Base-by-base conservation (phyloP, 2,888 invertebrate genomes). In the Ischnus inquisitorius region DNA sequence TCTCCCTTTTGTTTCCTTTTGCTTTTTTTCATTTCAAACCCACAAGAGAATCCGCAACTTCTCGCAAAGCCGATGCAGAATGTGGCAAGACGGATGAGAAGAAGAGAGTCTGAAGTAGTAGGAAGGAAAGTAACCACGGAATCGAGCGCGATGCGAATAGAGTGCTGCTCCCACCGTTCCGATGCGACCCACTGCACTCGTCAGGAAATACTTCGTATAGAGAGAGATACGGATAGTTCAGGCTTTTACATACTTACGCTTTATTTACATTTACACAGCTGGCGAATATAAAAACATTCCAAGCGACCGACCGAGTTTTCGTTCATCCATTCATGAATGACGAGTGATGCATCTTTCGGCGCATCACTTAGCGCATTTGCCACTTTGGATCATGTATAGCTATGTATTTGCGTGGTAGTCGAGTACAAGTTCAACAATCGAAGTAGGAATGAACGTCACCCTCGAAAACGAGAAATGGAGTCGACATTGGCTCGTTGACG, bases 201-300 rank as follows among this genome's bases (percentile, higher is more conserved):
- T 62, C 34, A 19, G 54, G 46, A 57, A 76, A 75, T 51, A 60
- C 65, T n/a, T 14, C 48, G 48, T 28, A 54, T n/a, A 14, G 54
- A 68, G 60, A 41, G 39, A 34, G 34, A 34, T 8, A 34, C 25
- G 16, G 51, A 34, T 48, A 48, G 68, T 57, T 72, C 34, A 76
- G 69, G 67, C 72, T 82, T 87, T 82, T 84, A 83, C 88, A 86
- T 87, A 85, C 87, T 87, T 86, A 86, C 62, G 64, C 57, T 88
- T 86, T 86, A 87, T 88, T 88, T 88, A 85, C 87, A 87, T 89
- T 88, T 88, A 87, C 84, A 86, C 85, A 87, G 82, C 76, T 75
- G 76, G 75, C 62, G 85, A 87, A 87, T 87, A 87, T 87, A 88
- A 85, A 88, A 88, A 87, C 85, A 76, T 84, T 78, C 82, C 83